Conservation (phyloP, 2,888 invertebrate species). For the Microchrysa polita region DNA sequence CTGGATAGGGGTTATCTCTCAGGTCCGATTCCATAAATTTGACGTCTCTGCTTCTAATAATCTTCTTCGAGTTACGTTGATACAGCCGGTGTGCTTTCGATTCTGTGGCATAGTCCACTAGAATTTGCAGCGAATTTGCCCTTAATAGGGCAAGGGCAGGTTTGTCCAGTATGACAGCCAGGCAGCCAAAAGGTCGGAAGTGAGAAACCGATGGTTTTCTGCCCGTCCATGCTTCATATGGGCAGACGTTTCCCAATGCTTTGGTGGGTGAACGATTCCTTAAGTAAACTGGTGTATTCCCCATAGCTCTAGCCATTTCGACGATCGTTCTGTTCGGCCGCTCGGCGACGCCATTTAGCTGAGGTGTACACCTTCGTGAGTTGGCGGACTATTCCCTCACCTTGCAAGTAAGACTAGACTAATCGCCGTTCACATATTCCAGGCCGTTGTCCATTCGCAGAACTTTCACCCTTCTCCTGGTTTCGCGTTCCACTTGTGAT, state of each 20-base stretch:
- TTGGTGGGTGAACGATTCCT: neutral
- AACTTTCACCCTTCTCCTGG: too few species aligned
- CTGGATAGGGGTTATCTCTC: too few species aligned
- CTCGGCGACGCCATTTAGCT: neutral
- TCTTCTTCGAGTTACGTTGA: too few species aligned
- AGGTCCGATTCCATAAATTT: too few species aligned
- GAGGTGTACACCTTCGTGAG: neutral
- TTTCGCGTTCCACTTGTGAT: neutral
- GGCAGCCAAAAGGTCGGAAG: neutral
- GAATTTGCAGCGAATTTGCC: too few species aligned
- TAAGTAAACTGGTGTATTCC: neutral
- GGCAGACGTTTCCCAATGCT: neutral
- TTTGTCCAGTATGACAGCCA: neutral
- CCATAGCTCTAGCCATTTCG: neutral
- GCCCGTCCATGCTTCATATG: neutral
- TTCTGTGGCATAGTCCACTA: too few species aligned
- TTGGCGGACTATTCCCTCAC: neutral
- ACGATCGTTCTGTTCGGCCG: neutral
- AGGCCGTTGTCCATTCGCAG: too few species aligned
- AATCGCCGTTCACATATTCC: too few species aligned
- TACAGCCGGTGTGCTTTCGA: too few species aligned
- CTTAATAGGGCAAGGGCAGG: neutral
- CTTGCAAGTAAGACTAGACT: too few species aligned
- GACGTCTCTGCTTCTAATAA: too few species aligned
- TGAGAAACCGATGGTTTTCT: neutral